These are phyloP conservation scores for Nephrotoma flavescens DNA, from an alignment of 2,888 invertebrate genomes.

Conservation along the genomic window DNA sequence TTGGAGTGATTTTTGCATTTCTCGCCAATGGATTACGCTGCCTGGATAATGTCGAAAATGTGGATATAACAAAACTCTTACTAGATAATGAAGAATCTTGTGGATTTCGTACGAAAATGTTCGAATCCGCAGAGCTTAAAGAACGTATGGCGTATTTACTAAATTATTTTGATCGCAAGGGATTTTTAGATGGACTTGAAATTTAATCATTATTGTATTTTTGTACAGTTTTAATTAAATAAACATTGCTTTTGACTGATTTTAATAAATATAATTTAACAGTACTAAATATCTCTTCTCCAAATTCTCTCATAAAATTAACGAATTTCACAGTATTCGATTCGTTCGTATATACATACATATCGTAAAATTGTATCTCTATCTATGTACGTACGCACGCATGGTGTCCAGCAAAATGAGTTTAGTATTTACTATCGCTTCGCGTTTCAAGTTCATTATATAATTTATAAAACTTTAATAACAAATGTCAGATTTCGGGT, in stretches of 20 bases:
- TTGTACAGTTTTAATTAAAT: background rate
- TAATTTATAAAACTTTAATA: background rate
- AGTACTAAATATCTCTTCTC: background rate
- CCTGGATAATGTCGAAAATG: background rate
- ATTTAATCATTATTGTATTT: background rate
- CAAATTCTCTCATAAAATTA: background rate
- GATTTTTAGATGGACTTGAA: background rate
- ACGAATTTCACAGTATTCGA: background rate
- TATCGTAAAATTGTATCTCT: background rate
- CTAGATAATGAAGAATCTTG: background rate
- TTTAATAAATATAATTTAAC: background rate
- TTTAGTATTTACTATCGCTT: background rate
- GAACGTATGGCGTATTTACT: background rate
- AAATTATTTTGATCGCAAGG: constrained; percentile 3
- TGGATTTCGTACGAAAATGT: background rate
- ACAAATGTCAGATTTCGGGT: constrained; percentile 8
- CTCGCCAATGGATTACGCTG: background rate
- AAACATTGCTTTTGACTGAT: background rate
- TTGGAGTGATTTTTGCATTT: background rate
- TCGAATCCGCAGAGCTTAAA: background rate
- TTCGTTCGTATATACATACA: background rate
- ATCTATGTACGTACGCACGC: background rate
- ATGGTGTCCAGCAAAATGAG: background rate
- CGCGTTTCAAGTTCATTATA: background rate
- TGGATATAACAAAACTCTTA: background rate